Base-by-base conservation (phyloP, 2,113 vertebrate species). In the Lepidothrix coronata region DNA sequence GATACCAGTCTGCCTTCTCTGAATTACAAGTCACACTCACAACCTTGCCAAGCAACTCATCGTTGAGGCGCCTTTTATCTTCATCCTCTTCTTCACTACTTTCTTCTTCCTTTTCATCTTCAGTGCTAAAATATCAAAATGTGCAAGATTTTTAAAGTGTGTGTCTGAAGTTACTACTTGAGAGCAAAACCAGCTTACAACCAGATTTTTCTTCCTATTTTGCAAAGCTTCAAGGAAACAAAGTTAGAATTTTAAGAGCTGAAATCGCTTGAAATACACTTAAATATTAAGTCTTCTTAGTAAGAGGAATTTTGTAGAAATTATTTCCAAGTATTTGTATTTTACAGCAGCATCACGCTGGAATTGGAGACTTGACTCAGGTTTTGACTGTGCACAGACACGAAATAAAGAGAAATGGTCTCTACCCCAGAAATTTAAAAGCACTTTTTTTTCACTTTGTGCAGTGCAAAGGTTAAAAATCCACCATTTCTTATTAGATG, bases 31-130 rank as follows among this genome's bases (percentile, higher is more conserved):
- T 89, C 84, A 99, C 98, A 77, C 97, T 98, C 89, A 99, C 98
- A 91, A 99, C 98, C 95, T 99, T 99, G 66, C 99, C 99, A 97
- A 99, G 92, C 79, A 99, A 97, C 63, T 99, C 98, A 49, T 99
- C 99, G 8, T 97, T 98, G 48, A 99, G 97, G 70, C 99, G 98
- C 44, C 98, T 97, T 91, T 98, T 97, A 96, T 99, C 99, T 23
- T 99, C 99, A 44, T 99, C 99, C 70, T 99, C 99, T 4, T 99
- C 99, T 82, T 99, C 99, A 57, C 99, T 99, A 30, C 99, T 99
- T 67, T 99, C 99, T 76, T 99, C 99, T 85, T 99, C 99, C 54
- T 99, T 99, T 95, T 99, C 99, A 95, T 99, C 99, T 87, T 99
- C 99, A 11, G 99, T 98, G 61, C 99, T 99, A 96, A 37, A 86